phyloP scores from a whole-genome alignment of 2,888 invertebrate genomes.

The Agrotis puta region DNA sequence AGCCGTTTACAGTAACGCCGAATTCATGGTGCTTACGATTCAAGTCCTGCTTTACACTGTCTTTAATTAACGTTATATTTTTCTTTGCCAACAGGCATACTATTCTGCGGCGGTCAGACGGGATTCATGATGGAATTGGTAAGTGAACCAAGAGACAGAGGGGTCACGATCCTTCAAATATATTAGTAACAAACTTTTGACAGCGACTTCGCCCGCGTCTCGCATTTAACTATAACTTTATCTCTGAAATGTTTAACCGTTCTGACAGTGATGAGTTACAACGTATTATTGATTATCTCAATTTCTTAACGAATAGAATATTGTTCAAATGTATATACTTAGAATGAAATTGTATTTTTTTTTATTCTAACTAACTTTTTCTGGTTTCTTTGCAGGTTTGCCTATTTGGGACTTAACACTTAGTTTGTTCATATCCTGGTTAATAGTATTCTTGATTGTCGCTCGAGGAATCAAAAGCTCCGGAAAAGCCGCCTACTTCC shows the following conservation, averaged over 20 bases:
- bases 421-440: slow-evolving; percentile 93
- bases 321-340: not conserved
- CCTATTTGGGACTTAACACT: slow-evolving; percentile 93
- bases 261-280: no score
- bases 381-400: slow-evolving; percentile 75
- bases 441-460: slow-evolving; percentile 93
- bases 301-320: no score
- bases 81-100: slow-evolving; percentile 69
- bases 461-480: slow-evolving; percentile 94
- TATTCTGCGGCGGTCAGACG: slow-evolving; percentile 75
- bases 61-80: no score
- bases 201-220: no score
- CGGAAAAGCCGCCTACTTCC: slow-evolving; percentile 96
- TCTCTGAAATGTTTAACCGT: no score
- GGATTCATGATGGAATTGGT: slow-evolving; percentile 80
- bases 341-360: not conserved
- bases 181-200: not conserved
- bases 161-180: not conserved
- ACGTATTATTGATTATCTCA: no score
- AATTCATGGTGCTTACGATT: no score
- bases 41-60: no score
- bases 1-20: no score
- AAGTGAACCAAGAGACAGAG: slow-evolving; percentile 47
- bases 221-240: no score
- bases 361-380: slow-evolving; percentile 14